These are phyloP conservation scores for Myotis vivesi DNA, from an alignment of 2,797 vertebrate species.

Conservation along the genomic window DNA sequence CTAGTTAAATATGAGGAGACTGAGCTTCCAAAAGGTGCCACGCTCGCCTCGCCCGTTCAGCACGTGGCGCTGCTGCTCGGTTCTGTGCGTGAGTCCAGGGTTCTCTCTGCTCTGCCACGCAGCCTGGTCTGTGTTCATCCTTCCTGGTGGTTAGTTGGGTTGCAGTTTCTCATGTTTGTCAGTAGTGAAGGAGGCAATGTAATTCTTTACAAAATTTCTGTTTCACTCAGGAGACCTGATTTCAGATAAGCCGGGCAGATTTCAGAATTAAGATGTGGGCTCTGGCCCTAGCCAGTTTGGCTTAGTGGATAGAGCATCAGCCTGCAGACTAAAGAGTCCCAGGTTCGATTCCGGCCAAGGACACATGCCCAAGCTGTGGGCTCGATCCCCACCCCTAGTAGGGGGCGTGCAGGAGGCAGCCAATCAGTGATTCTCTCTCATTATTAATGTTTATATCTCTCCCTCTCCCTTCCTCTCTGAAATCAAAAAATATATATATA, in stretches of 20 bases:
- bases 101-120: too few species aligned
- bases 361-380: too few species aligned
- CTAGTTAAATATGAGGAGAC: neutral
- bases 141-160: neutral
- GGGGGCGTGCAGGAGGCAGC: too few species aligned
- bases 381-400: too few species aligned
- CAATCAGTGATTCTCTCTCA: too few species aligned
- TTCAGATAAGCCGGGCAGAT: neutral
- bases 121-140: neutral
- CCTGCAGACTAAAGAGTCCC: too few species aligned
- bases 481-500: too few species aligned
- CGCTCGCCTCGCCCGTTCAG: neutral
- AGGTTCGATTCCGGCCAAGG: too few species aligned
- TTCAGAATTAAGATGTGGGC: neutral
- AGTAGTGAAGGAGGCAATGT: neutral
- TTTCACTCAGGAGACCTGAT: neutral
- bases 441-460: too few species aligned
- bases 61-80: too few species aligned
- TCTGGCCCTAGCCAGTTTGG: neutral
- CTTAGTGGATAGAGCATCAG: too few species aligned
- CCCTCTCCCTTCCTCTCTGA: too few species aligned
- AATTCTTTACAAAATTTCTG: neutral
- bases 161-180: neutral
- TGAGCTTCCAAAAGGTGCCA: neutral
- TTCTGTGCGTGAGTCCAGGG: neutral